Evolutionary conservation across 37 sponge, comb jelly and placozoan species (phyloP), one percentile per base, ranked within the genome.

Genomic region (Tethya wilhelma): DNA sequence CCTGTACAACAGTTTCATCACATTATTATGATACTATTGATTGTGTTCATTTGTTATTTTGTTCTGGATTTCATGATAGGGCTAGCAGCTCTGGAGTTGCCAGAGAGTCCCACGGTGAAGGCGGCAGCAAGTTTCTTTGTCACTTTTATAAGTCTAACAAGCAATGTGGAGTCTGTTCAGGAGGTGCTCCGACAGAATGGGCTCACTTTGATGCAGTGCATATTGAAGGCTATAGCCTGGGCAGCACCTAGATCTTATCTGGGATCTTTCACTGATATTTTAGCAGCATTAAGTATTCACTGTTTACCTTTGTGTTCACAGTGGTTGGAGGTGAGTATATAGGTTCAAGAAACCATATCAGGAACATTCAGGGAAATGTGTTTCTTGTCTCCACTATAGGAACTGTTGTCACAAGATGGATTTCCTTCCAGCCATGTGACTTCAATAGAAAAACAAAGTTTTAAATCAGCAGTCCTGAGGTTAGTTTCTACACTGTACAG

Each of bases 251-350:
- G 89, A 9, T 82, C 83, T 5, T 73, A 83, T 31, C 60, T 89
- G 0, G 53, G 29, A 1, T 6, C 55, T 8, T 67, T 79, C 44
- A 30, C 33, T 3, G 84, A 89, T 22, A 71, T 89, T 23, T 41
- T 89, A 4, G 19, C 17, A 8, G 32, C 62, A 20, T 60, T 89
- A 25, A 57, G 58, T n/a, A 41, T 22, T 9, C 56, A 78, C 65
- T 83, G 79, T 66, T 43, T 57, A 28, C 36, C 69, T 5, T 64
- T 38, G 17, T 60, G 83, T 5, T 77, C 89, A 33, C 67, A 58
- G 39, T 89, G 89, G 89, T 41, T 89, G 53, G 71, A 89, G 79
- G 89, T 89, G 25, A 30, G 81, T 63, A 59, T 32, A 19, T 31
- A 2, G n/a, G 67, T 19, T 49, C 53, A 49, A 9, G 9, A 9